Base-by-base conservation (phyloP, 2,797 vertebrate species). In the Gadopsis bispinosus region DNA sequence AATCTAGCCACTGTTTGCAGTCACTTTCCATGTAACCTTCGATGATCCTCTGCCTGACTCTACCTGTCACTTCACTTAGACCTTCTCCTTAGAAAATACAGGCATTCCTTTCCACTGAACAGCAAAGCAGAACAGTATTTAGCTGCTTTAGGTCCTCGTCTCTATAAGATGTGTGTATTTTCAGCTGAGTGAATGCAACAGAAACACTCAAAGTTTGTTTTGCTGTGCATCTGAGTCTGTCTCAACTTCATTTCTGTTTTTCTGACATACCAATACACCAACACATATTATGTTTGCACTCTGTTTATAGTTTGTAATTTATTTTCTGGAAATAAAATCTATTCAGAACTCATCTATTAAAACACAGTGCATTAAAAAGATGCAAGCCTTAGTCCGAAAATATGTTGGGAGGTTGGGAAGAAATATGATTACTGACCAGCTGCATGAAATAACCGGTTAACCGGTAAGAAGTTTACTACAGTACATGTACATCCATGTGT, bases 71-170 rank as follows among this genome's bases (percentile, higher is more conserved):
- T 67, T 81, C 55, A n/a, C 19, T 62, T 61, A 48, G 29, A 74
- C 53, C 75, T 35, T 64, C 11, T 35, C 19, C 22, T 63, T 20
- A 33, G 43, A n/a, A 64, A n/a, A 20, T 31, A 14, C 20, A 29
- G 47, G 0, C 39, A 39, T 39, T 48, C 41, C 68, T 48, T 73
- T 73, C 31, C 14, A 29, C 50, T 37, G 26, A 53, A 55, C 47
- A 56, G 51, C 29, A 17, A 22, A 47, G 66, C 53, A 22, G 37
- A 75, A 22, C 35, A n/a, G 54, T 47, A 29, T 75, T 64, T 60
- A 75, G 37, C 71, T 70, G 39, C 54, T 60, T n/a, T n/a, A 22
- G 29, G 13, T 39, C 47, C n/a, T 80, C 61, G 54, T 70, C 47
- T 47, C 59, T 60, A 65, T 59, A 65, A 54, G 26, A 58, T 69